Base-by-base conservation (phyloP, 1,140 invertebrate species). In the Hylaeus volcanicus region DNA sequence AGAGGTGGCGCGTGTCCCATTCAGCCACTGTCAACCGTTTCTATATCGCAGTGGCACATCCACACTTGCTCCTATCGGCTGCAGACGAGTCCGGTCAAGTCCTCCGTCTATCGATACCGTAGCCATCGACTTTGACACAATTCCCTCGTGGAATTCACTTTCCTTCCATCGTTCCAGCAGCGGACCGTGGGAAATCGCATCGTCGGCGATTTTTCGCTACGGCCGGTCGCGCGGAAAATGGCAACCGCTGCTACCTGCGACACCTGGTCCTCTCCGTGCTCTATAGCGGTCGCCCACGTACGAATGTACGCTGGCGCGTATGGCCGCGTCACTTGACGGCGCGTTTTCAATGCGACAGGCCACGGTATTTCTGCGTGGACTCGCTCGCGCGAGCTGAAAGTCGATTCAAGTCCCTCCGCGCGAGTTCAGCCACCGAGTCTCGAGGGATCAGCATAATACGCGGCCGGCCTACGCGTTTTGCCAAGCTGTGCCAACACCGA, bases 381-480 rank as follows among this genome's bases (percentile, higher is more conserved):
- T 78, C 78, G 68, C 66, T 37, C 37, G 11, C 63, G 75, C 65
- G 65, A 74, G 65, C 60, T 73, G 63, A 83, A 84, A 87, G 66
- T 86, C 78, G 79, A 84, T 79, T 88, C 85, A 74, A 74, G 81
- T 64, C 79, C 15, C 43, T 64, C 66, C 60, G 60, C 72, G 65
- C 66, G 53, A 58, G 65, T 76, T 69, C 65, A 60, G 55, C 9
- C 77, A 68, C 11, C 53, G 79, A 74, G 65, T 71, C 72, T 81
- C 60, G 64, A 80, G 71, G 84, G 86, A 88, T 89, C 84, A 85
- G 85, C 81, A 90, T 89, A 90, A 90, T 90, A 87, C 88, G 84
- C 65, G 66, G 78, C 48, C 89, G 43, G 78, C 89, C 89, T 85
- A 90, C 89, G 88, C 87, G 74, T 84, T 80, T 77, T 78, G 82